Evolutionary conservation across 2,888 invertebrate genomes (phyloP), one percentile per base, ranked within the genome.

Genomic region (Platypus cylindrus): DNA sequence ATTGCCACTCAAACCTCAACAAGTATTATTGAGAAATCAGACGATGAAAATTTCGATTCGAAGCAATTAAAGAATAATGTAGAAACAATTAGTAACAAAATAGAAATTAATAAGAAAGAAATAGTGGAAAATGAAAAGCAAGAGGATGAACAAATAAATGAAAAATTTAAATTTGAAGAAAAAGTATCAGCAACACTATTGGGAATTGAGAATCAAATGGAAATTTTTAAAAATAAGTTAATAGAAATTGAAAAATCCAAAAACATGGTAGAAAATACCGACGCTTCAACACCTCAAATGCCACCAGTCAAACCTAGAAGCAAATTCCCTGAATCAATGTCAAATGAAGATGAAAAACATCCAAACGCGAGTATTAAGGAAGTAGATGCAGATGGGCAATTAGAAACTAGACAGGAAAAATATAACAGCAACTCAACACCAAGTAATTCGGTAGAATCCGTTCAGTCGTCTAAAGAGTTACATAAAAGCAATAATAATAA

Each of bases 201-300:
- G 35, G 53, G 50, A 36, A 50, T 60, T 36, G 56, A 60, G 43
- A 48, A 54, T 58, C 48, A 64, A 65, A 47, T 63, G 45, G 50
- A 56, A 30, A 51, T 56, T 2, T 55, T 56, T 37, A 63, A 55
- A 52, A 45, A 50, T 22, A 58, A 56, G 48, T 38, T 61, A 32
- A 48, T 46, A 26, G 52, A 55, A 37, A 45, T 56, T 14, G 54
- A 58, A 46, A 25, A 45, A 27, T 23, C 44, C 37, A 39, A 34
- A 39, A 18, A n/a, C n/a, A n/a, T n/a, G n/a, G n/a, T n/a, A n/a
- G n/a, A n/a, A n/a, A n/a, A n/a, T n/a, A n/a, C 14, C 8, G 15
- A 8, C 22, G 3, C 12, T n/a, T 5, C 11, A 28, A 32, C 17
- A 17, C 30, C 41, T 18, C 34, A 37, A 15, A 46, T 45, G 37